Evolutionary conservation across 1,140 invertebrate genomes (phyloP).

Genomic region (Bombus pyrosoma): DNA sequence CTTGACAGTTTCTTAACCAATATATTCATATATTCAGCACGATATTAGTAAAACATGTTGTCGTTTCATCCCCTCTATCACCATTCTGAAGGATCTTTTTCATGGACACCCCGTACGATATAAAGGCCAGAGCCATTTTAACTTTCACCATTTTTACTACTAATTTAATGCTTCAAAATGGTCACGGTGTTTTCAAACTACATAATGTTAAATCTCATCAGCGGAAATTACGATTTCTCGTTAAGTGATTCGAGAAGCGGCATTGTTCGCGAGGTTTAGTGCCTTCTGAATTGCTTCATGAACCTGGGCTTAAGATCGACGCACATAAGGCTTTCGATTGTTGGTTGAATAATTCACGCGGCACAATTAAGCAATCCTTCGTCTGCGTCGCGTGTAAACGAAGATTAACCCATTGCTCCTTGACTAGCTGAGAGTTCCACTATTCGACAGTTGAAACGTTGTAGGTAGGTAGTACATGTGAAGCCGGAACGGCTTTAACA

Average conservation of each 20-base stretch:
- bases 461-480: background rate
- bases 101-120: background rate
- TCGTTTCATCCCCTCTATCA: background rate
- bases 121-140: background rate
- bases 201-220: background rate
- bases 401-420: background rate
- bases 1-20: background rate
- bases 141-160: conserved; percentile 1
- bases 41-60: background rate
- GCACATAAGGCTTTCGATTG: background rate
- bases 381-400: background rate
- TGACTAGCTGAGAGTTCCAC: no score
- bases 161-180: background rate
- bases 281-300: background rate
- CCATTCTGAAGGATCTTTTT: background rate
- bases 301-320: background rate
- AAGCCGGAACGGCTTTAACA: background rate
- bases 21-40: background rate
- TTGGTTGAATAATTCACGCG: background rate
- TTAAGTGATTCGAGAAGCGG: background rate
- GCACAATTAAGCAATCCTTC: conserved; percentile 3
- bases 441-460: background rate
- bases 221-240: background rate
- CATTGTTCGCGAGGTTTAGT: background rate
- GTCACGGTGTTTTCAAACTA: background rate